Evolutionary conservation across 1,140 invertebrate genomes (phyloP).

Genomic region (Geopemphigus sp.): DNA sequence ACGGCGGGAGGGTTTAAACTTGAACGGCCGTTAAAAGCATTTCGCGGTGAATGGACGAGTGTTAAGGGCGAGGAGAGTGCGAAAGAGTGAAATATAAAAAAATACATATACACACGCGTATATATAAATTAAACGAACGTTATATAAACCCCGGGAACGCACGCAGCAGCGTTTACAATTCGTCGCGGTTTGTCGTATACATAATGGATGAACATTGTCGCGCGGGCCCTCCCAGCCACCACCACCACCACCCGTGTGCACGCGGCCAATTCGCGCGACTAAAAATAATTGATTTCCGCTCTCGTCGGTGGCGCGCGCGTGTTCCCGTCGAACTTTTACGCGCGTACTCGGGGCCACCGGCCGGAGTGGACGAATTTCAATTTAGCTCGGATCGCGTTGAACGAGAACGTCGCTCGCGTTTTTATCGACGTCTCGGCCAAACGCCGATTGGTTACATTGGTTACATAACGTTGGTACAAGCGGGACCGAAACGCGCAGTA

Average conservation of each 20-base stretch:
- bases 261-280: too few species aligned
- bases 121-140: slow-evolving; percentile 34
- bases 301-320: not conserved
- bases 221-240: too few species aligned
- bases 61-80: too few species aligned
- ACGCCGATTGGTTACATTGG: too few species aligned
- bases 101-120: not conserved
- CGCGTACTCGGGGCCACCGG: too few species aligned
- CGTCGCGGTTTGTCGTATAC: slow-evolving; percentile 12
- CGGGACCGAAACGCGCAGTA: too few species aligned
- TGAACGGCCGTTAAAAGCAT: slow-evolving; percentile 40
- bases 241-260: too few species aligned
- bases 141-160: not conserved
- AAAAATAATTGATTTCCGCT: slow-evolving; percentile 31
- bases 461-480: too few species aligned
- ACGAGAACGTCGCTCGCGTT: not conserved
- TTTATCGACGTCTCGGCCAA: too few species aligned
- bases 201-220: slow-evolving; percentile 34
- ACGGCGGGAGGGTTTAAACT: slow-evolving; percentile 6
- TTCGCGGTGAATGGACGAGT: slow-evolving; percentile 8
- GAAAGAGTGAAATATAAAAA: not conserved
- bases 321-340: not conserved
- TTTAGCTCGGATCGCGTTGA: too few species aligned
- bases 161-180: slow-evolving; percentile 10
- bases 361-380: too few species aligned